phyloP scores from a whole-genome alignment of 2,797 vertebrate species.

The Sorex maritimensis region DNA sequence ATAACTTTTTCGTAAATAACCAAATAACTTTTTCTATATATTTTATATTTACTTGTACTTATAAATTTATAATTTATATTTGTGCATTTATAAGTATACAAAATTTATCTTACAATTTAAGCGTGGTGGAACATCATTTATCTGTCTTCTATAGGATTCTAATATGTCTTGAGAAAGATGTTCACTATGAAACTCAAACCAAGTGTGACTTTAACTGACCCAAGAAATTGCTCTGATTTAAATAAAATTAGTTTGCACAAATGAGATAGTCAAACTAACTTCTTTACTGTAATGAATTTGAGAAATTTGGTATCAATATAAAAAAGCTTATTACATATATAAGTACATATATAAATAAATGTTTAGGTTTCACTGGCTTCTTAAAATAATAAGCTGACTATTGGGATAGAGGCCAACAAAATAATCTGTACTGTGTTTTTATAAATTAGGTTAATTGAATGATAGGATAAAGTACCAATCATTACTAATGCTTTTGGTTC shows the following conservation, averaged over 20 bases:
- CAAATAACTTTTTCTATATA: too few relatives aligned
- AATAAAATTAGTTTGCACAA: slow-evolving; percentile 13
- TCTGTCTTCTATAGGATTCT: background rate
- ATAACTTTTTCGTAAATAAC: too few relatives aligned
- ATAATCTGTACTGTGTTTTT: slow-evolving; percentile 15
- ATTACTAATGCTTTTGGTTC: too few relatives aligned
- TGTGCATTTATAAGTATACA: slow-evolving; percentile 19
- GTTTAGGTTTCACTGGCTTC: slow-evolving; percentile 11
- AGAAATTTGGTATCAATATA: slow-evolving; percentile 31
- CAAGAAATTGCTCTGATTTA: background rate
- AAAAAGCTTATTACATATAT: background rate
- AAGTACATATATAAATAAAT: background rate
- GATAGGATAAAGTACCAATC: background rate
- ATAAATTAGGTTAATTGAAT: slow-evolving; percentile 12
- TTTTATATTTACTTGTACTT: background rate
- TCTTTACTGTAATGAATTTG: slow-evolving; percentile 2
- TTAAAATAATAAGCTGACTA: background rate
- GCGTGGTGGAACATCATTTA: background rate
- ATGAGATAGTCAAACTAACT: background rate
- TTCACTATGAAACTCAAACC: slow-evolving; percentile 16
- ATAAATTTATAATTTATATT: slow-evolving; percentile 42
- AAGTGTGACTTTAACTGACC: background rate
- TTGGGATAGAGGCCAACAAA: background rate
- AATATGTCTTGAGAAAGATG: slow-evolving; percentile 18
- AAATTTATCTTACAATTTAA: background rate